phyloP scores from a whole-genome alignment of 1,140 invertebrate genomes.

The Ylistrum balloti region DNA sequence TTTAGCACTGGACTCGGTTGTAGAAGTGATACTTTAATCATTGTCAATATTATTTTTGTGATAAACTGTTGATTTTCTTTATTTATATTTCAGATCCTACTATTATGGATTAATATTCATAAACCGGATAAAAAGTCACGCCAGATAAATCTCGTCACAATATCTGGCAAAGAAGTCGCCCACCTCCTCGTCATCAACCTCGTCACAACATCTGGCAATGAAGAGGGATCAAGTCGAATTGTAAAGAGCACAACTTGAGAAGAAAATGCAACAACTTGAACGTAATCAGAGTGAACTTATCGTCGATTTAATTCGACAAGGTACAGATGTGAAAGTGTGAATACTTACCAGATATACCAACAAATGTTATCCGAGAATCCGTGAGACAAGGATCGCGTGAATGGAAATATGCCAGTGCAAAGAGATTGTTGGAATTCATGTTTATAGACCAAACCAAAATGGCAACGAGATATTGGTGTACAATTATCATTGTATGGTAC shows the following conservation, averaged over 20 bases:
- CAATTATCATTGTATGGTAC: no score
- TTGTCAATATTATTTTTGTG: constrained; percentile 22
- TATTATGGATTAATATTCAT: constrained; percentile 10
- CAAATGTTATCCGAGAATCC: no score
- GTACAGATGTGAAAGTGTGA: neutral
- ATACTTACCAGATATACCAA: no score
- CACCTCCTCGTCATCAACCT: no score
- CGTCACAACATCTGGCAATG: neutral
- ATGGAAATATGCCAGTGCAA: no score
- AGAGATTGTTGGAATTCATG: no score
- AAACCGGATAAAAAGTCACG: neutral
- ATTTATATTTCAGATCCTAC: constrained; percentile 3
- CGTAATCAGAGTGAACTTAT: neutral
- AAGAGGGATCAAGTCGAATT: neutral
- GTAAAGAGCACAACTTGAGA: neutral
- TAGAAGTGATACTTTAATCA: constrained; percentile 15
- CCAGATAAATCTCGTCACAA: neutral
- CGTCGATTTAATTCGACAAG: neutral
- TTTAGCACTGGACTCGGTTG: neutral
- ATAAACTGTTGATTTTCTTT: constrained; percentile 29
- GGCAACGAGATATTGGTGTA: no score
- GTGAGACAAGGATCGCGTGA: no score
- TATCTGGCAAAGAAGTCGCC: no score
- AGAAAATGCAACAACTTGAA: neutral
- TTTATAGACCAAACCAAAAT: no score